Conservation (phyloP, 2,888 invertebrate genomes). For the Andricus curvator region DNA sequence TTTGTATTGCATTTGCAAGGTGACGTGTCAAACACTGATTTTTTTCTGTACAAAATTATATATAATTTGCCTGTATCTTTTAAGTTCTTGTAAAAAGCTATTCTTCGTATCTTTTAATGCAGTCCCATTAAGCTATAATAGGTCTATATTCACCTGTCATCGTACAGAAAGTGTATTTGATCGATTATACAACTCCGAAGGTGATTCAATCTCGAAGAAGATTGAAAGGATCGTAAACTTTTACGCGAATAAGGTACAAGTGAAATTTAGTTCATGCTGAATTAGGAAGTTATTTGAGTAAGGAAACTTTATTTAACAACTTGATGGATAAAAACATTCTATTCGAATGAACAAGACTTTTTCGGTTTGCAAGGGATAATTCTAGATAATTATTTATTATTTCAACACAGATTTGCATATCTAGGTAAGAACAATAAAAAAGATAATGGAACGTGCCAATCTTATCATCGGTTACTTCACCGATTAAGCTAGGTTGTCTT, state of each 20-base stretch:
- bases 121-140: neutral
- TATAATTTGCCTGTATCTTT: neutral
- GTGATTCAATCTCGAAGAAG: conserved; percentile 21
- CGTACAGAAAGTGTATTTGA: neutral
- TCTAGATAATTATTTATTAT: neutral
- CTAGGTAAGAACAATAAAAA: neutral
- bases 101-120: neutral
- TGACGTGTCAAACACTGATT: too few species aligned
- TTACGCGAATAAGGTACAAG: conserved; percentile 4
- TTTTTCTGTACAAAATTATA: neutral
- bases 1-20: too few species aligned
- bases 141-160: neutral
- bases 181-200: conserved; percentile 15
- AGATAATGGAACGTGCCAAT: neutral
- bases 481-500: conserved; percentile 7
- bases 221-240: conserved; percentile 19
- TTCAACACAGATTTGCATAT: neutral
- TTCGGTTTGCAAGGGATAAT: neutral
- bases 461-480: conserved; percentile 5
- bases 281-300: neutral
- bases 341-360: neutral
- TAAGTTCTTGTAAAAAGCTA: neutral
- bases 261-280: neutral
- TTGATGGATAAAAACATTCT: neutral
- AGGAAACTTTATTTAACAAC: neutral